A percentile compares a stretch with the other conserved stretches of the same genome.
Conservation (phyloP, 1,140 invertebrate species). For the Cydia strobilella region DNA sequence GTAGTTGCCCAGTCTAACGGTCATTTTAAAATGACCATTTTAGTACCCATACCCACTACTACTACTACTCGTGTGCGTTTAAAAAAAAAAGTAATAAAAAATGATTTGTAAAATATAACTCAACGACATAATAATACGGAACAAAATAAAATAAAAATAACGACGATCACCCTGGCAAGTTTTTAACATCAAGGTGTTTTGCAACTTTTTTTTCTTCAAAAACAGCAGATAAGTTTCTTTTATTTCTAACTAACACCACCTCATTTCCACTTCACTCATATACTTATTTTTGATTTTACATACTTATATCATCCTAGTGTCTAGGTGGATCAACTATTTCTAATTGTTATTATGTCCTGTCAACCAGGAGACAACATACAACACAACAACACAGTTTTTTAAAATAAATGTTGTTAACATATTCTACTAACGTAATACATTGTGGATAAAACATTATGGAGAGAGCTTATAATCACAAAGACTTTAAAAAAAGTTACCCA, state of each 20-base stretch:
- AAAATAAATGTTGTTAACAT: no score
- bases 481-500: background rate
- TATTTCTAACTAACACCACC: background rate
- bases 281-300: background rate
- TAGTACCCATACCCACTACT: no score
- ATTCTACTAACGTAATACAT: no score
- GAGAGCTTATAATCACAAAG: no score
- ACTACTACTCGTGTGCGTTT: no score
- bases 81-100: no score
- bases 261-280: background rate
- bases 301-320: no score
- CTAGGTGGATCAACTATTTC: background rate
- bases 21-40: no score
- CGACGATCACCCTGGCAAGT: background rate
- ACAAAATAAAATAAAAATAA: background rate
- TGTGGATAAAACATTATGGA: no score
- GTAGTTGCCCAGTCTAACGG: no score
- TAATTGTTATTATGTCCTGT: background rate
- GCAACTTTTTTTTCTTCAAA: constrained; percentile 16
- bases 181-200: constrained; percentile 4
- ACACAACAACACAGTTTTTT: background rate
- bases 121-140: no score
- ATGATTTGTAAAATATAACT: no score
- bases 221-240: constrained; percentile 4
- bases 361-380: background rate